Base-by-base conservation (phyloP, 2,888 invertebrate species). In the Drosophila hamatofila region DNA sequence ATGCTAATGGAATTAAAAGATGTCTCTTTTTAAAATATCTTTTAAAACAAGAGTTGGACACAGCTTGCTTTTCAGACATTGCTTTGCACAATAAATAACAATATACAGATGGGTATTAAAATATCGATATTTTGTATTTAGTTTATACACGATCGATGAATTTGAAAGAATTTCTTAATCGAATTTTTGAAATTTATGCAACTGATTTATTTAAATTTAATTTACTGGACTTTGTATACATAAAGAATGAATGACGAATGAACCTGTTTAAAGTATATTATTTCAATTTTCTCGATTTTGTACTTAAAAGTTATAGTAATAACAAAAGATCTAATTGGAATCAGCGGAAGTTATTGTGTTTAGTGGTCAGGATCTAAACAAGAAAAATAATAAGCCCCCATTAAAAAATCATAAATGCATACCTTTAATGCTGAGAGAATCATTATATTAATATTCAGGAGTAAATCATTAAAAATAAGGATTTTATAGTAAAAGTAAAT, bases 21-120 rank as follows among this genome's bases (percentile, higher is more conserved):
- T 39, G 48, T 12, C 42, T 75, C 16, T 71, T 75, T 37, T 59
- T 71, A 5, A 42, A 41, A 35, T 27, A 41, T 8, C 11, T 61
- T 41, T 58, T 46, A 18, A 46, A 42, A 9, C 14, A 16, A 7
- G 33, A 23, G 0, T 35, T 23, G 11, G 44, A 54, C 30, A 3
- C 18, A 12, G 18, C 48, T 3, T 12, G 48, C 48, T 16, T 52
- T 12, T n/a, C 41, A 14, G 9, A 44, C 74, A 78, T 54, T 35
- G 66, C 35, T 48, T 66, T 11, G 18, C 14, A 27, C n/a, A 37
- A 55, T 2, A 41, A 67, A 67, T 25, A 61, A 46, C 21, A 51
- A 60, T n/a, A 62, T 67, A 44, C 54, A 33, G 67, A 35, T 68
- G 61, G 12, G 18, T 16, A 25, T 16, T 37, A 12, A 25, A 7